Evolutionary conservation across 2,888 invertebrate genomes (phyloP), one percentile per base, ranked within the genome.

Genomic region (Plagodis pulveraria): DNA sequence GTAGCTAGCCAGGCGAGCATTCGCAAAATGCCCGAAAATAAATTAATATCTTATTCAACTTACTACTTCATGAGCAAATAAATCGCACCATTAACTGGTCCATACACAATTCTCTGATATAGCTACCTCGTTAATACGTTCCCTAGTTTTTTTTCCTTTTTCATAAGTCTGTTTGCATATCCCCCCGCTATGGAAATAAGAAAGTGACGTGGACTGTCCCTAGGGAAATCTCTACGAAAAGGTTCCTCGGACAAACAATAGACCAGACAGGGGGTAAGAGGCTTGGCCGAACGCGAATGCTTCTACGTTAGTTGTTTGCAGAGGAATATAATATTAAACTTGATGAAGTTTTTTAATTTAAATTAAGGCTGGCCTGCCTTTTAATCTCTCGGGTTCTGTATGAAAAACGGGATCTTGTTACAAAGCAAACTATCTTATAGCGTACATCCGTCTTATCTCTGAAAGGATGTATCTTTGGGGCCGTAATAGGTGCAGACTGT

Each of bases 211-310:
- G 80, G 77, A 75, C 67, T 47, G 69, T 74, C 89, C 78, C 89
- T 58, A 63, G 90, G 89, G 91, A 91, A 91, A 91, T 91, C 85
- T 89, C 74, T 75, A 80, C 83, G 83, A 87, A 89, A 88, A 89
- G 88, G 86, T 86, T 84, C 74, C 77, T 73, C 71, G 76, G 74
- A 77, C 83, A 86, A 89, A 88, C 87, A 87, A 86, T 81, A 75
- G 74, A 77, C 78, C 58, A 62, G 65, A 66, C 55, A 41, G 55
- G 48, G 53, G 53, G 46, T 54, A 50, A 50, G 49, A 46, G 54
- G 55, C 50, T 52, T 44, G 40, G 40, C 9, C 10, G 40, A 40
- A 40, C 9, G 40, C 40, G 40, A 40, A 40, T 8, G 48, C 11
- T 33, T 40, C 40, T 50, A n/a, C 41, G 40, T 10, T n/a, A 7